These are phyloP conservation scores for Masnerella sp. DNA, from an alignment of 2,888 invertebrate species.

Conservation along the genomic window DNA sequence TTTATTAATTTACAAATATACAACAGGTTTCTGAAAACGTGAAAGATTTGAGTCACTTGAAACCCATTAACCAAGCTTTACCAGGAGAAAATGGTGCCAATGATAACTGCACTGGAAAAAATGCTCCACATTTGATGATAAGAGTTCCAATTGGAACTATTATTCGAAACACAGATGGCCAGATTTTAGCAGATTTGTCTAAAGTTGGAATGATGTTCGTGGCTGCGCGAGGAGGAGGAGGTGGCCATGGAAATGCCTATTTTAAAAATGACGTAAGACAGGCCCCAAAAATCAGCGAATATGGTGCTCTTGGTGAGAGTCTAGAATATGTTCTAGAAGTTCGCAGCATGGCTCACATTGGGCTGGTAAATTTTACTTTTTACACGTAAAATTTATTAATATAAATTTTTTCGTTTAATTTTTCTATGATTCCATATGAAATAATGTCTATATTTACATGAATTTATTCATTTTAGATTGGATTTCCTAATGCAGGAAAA, in stretches of 20 bases:
- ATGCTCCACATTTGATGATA: constrained; percentile 84
- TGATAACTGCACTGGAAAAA: constrained; percentile 90
- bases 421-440: no score
- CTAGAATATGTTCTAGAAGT: constrained; percentile 88
- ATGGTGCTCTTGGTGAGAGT: constrained; percentile 91
- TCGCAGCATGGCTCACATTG: constrained; percentile 95
- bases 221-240: constrained; percentile 96
- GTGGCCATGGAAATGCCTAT: constrained; percentile 96
- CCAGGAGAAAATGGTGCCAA: constrained; percentile 86
- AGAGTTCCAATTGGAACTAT: constrained; percentile 92
- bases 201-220: constrained; percentile 88
- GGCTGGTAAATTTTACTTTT: constrained; percentile 80
- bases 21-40: constrained; percentile 82
- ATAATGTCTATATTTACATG: background rate
- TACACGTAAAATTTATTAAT: constrained; percentile 50
- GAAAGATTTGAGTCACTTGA: constrained; percentile 85
- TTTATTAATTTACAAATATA: background rate
- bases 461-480: constrained; percentile 79
- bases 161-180: constrained; percentile 80
- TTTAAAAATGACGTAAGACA: constrained; percentile 89
- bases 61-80: constrained; percentile 81
- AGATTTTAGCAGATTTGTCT: constrained; percentile 84
- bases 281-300: constrained; percentile 91
- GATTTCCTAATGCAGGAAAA: constrained; percentile 96
- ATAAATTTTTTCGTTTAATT: no score